These are phyloP conservation scores for Tipula unca DNA, from an alignment of 2,888 invertebrate species.

Conservation along the genomic window DNA sequence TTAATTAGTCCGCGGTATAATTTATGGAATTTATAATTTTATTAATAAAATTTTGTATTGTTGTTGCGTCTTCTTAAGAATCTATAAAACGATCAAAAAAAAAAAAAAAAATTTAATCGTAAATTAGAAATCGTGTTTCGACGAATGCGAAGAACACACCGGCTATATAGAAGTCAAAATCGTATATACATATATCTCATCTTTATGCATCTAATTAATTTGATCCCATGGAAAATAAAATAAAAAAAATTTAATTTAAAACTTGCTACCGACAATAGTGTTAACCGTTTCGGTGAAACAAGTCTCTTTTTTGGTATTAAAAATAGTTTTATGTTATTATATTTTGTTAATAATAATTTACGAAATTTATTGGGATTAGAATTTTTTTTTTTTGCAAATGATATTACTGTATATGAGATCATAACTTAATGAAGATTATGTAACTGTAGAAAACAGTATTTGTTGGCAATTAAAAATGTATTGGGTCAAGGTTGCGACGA, in stretches of 20 bases:
- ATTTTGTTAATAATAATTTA: too few relatives aligned
- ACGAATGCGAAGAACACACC: not conserved
- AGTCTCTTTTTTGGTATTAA: not conserved
- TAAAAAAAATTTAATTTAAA: not conserved
- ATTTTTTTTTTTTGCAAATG: too few relatives aligned
- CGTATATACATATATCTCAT: not conserved
- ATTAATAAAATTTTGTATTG: not conserved
- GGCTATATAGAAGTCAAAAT: not conserved
- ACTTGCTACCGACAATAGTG: not conserved
- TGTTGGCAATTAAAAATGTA: too few relatives aligned
- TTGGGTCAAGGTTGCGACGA: too few relatives aligned
- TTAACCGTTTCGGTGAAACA: constrained; percentile 8
- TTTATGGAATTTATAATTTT: not conserved
- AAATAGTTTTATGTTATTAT: too few relatives aligned
- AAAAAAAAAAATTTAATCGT: not conserved
- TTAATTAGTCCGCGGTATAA: not conserved
- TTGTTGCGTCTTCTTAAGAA: not conserved
- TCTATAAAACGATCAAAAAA: not conserved
- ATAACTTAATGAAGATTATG: too few relatives aligned
- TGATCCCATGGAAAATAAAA: not conserved
- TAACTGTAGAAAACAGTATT: too few relatives aligned
- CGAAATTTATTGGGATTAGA: too few relatives aligned
- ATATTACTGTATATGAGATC: too few relatives aligned
- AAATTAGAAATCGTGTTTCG: not conserved
- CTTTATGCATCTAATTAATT: not conserved